A percentile compares a stretch with the other conserved stretches of the same genome.
These are phyloP conservation scores for Aplochiton taeniatus DNA, from an alignment of 2,797 vertebrate genomes.

Conservation along the genomic window DNA sequence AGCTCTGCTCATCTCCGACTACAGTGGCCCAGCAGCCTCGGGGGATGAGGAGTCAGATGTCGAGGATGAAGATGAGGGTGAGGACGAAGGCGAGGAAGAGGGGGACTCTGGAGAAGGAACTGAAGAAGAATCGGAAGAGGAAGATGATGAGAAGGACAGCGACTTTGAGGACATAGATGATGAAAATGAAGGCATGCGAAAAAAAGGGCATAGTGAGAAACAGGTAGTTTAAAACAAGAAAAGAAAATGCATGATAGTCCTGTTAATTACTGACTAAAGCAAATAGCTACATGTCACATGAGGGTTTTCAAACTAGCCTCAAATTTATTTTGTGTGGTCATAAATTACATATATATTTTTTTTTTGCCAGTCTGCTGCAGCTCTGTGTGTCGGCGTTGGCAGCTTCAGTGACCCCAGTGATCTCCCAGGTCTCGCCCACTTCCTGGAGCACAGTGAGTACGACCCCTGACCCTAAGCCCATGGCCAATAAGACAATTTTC, in stretches of 20 bases:
- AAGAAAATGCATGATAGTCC: no score
- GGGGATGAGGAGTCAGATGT: constrained; percentile 68
- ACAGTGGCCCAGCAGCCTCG: constrained; percentile 68
- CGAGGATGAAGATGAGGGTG: constrained; percentile 60
- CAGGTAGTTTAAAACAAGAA: constrained; percentile 71
- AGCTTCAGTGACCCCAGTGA: constrained; percentile 95
- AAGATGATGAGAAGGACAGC: constrained; percentile 74
- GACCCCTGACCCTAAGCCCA: constrained; percentile 8
- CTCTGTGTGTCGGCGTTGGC: constrained; percentile 91
- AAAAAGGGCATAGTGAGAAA: constrained; percentile 85
- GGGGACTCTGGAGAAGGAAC: constrained; percentile 80
- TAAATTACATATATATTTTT: not conserved
- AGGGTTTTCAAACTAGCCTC: no score
- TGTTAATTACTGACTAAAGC: no score
- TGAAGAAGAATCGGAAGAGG: constrained; percentile 80
- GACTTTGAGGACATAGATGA: constrained; percentile 75
- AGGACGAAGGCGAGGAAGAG: constrained; percentile 70
- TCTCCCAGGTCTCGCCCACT: constrained; percentile 95
- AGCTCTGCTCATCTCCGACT: constrained; percentile 93
- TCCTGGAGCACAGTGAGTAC: constrained; percentile 95
- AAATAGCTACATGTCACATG: no score
- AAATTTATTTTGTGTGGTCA: not conserved
- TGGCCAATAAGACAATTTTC: not conserved
- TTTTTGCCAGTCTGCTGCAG: constrained; percentile 89
- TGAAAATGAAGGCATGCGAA: constrained; percentile 79